These are phyloP conservation scores for Agrochola litura DNA, from an alignment of 2,888 invertebrate species.

Conservation along the genomic window DNA sequence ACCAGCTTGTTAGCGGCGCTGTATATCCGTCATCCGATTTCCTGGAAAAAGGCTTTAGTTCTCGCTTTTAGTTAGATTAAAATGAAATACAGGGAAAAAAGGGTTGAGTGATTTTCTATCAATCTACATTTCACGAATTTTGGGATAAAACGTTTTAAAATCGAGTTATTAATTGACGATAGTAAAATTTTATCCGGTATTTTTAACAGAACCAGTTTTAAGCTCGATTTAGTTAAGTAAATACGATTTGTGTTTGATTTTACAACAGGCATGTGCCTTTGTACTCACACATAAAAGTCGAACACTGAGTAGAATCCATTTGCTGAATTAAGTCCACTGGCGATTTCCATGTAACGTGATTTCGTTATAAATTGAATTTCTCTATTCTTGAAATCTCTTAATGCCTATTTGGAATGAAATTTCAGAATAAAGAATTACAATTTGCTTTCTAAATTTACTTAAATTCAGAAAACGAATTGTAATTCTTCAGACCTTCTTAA, in stretches of 20 bases:
- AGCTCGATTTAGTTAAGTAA: background rate
- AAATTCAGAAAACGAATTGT: background rate
- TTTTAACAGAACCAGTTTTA: background rate
- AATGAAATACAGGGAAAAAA: constrained; percentile 34
- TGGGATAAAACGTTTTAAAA: background rate
- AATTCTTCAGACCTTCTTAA: background rate
- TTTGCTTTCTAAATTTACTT: background rate
- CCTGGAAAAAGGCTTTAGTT: constrained; percentile 26
- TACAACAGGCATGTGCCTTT: background rate
- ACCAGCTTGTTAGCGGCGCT: constrained; percentile 40
- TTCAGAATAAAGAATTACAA: constrained; percentile 3
- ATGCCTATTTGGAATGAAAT: constrained; percentile 18
- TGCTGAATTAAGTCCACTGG: constrained; percentile 28
- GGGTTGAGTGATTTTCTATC: constrained; percentile 3
- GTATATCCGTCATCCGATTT: constrained; percentile 43
- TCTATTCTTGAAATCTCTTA: constrained; percentile 29
- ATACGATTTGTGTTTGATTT: background rate
- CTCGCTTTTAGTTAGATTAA: constrained; percentile 36
- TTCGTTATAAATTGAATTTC: constrained; percentile 32
- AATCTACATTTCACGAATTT: background rate
- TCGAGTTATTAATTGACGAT: background rate
- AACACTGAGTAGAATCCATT: constrained; percentile 21
- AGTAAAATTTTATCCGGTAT: background rate
- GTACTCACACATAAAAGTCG: constrained; percentile 27
- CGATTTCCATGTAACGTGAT: constrained; percentile 31